Conservation (phyloP, 2,113 vertebrate species). For the Apaloderma vittatum region DNA sequence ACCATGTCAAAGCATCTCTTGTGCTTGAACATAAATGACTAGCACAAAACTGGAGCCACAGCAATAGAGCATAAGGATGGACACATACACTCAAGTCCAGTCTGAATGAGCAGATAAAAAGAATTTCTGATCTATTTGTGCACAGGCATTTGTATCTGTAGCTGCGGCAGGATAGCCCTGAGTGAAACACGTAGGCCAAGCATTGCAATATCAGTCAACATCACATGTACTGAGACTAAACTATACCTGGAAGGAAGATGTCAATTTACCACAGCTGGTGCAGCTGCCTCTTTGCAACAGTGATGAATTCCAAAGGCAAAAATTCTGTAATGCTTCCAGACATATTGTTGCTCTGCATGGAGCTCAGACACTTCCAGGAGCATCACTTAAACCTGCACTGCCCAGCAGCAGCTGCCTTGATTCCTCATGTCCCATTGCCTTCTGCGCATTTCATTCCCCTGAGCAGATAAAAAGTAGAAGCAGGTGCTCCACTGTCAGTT, state of each 20-base stretch:
- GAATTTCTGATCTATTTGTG: neutral
- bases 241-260: neutral
- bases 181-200: neutral
- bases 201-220: neutral
- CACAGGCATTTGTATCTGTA: neutral
- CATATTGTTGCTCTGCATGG: neutral
- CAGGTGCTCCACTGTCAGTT: slow-evolving; percentile 36
- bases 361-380: neutral
- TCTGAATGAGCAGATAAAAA: neutral
- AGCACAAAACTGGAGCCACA: neutral
- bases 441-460: neutral
- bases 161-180: neutral
- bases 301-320: neutral
- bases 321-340: neutral
- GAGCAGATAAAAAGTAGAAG: slow-evolving; percentile 16
- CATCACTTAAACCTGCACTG: neutral
- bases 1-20: neutral
- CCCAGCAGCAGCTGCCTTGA: neutral
- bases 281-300: neutral
- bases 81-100: fast-evolving
- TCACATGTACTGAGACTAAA: neutral
- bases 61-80: neutral
- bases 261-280: neutral
- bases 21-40: neutral
- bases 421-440: neutral